Conservation (phyloP, 2,113 vertebrate species). For the Brachirus orientalis region DNA sequence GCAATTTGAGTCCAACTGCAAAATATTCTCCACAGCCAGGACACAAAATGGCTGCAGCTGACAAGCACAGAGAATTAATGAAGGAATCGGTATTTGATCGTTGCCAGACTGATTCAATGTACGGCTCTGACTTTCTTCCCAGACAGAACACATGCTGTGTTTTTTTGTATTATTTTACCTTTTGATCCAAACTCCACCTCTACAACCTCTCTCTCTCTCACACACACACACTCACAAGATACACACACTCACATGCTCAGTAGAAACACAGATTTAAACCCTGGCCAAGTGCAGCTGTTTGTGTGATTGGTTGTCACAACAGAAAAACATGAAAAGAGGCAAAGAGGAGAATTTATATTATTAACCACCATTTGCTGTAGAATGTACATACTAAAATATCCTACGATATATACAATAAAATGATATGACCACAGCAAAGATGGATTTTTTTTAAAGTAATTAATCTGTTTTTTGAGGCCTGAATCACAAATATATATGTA, state of each 20-base stretch:
- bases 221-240: conserved; percentile 23
- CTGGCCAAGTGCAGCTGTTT: conserved; percentile 11
- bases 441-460: not conserved
- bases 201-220: conserved; percentile 29
- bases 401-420: too few relatives aligned
- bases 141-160: conserved; percentile 65
- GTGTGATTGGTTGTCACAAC: not conserved
- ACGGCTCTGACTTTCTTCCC: conserved; percentile 61
- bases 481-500: too few relatives aligned
- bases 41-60: conserved; percentile 1
- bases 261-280: conserved; percentile 29
- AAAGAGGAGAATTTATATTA: not conserved
- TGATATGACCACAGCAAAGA: too few relatives aligned
- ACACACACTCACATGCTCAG: conserved; percentile 14
- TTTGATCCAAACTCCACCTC: too few relatives aligned
- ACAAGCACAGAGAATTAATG: not conserved
- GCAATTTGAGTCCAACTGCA: not conserved
- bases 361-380: conserved; percentile 3
- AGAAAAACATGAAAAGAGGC: conserved; percentile 5
- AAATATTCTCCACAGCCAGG: not conserved
- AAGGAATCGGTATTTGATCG: conserved; percentile 5
- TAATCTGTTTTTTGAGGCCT: too few relatives aligned
- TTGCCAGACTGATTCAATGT: conserved; percentile 64
- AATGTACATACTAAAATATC: not conserved
- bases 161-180: too few relatives aligned